These are phyloP conservation scores for Anastrepha ludens DNA, from an alignment of 1,140 invertebrate genomes.

Conservation along the genomic window DNA sequence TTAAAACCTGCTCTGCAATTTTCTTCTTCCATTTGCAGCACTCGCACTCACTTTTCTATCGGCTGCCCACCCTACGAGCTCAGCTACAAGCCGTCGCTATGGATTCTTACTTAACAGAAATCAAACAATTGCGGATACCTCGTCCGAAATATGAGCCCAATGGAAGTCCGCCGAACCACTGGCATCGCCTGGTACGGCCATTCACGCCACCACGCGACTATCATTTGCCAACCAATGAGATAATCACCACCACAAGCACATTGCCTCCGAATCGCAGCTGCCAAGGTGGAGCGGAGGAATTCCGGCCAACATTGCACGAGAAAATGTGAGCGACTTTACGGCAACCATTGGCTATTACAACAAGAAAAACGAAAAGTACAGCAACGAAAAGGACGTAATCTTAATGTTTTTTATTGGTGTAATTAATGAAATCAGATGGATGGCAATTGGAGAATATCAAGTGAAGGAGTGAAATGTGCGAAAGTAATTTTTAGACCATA, in stretches of 20 bases:
- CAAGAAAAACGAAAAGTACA: background rate
- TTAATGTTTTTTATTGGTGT: conserved; percentile 34
- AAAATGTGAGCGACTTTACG: conserved; percentile 34
- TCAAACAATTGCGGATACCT: conserved; percentile 87
- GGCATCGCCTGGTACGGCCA: conserved; percentile 73
- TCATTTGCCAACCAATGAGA: conserved; percentile 60
- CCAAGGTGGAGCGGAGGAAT: conserved; percentile 55
- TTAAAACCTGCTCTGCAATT: background rate
- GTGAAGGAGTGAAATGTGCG: background rate
- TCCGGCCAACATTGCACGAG: conserved; percentile 53
- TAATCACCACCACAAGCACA: background rate
- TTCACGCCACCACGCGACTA: conserved; percentile 72
- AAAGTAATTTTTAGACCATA: background rate
- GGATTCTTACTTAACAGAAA: conserved; percentile 88
- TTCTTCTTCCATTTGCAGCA: conserved; percentile 14
- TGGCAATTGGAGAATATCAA: background rate
- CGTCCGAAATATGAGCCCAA: conserved; percentile 86
- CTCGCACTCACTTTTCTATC: background rate
- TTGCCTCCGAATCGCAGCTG: conserved; percentile 3
- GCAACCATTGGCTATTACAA: too few species aligned
- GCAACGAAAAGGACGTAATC: background rate
- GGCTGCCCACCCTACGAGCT: background rate
- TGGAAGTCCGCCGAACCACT: conserved; percentile 79
- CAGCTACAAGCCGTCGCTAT: conserved; percentile 73
- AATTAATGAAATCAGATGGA: conserved; percentile 29